Evolutionary conservation across 2,113 vertebrate genomes (phyloP).

Genomic region (Xiphophorus couchianus): DNA sequence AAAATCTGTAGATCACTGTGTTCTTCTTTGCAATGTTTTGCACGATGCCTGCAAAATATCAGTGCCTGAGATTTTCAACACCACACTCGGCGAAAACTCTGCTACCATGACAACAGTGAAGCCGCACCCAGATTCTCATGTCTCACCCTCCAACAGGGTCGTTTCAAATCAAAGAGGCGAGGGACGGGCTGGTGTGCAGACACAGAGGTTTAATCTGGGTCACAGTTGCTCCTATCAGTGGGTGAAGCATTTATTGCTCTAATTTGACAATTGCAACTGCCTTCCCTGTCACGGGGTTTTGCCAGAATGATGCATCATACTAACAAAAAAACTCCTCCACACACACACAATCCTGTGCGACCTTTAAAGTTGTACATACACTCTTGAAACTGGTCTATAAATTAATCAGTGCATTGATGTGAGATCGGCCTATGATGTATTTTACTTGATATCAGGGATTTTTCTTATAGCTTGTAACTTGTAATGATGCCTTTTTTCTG

Average conservation of each 20-base stretch:
- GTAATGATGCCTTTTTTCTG: not conserved
- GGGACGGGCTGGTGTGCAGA: conserved; percentile 27
- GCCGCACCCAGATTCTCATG: conserved; percentile 56
- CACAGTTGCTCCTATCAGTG: not conserved
- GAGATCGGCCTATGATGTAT: not conserved
- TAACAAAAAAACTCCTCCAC: too few relatives aligned
- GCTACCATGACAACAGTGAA: conserved; percentile 75
- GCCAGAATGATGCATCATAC: not conserved
- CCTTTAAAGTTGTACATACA: not conserved
- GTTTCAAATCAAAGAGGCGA: conserved; percentile 34
- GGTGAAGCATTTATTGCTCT: not conserved
- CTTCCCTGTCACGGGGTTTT: not conserved
- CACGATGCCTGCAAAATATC: not conserved
- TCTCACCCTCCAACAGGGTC: conserved; percentile 43
- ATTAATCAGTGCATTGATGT: not conserved
- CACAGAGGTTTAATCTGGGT: conserved; percentile 28
- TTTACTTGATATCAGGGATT: not conserved
- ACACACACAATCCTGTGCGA: too few relatives aligned
- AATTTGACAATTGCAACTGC: not conserved
- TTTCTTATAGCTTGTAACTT: not conserved
- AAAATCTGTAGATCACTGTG: not conserved
- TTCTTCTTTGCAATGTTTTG: conserved; percentile 17
- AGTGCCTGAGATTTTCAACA: conserved; percentile 24
- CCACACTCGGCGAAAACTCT: conserved; percentile 37
- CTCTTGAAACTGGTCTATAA: not conserved